A percentile compares a stretch with the other conserved stretches of the same genome.
These are phyloP conservation scores for Ascaphus truei DNA, from an alignment of 2,113 vertebrate species.

Conservation along the genomic window DNA sequence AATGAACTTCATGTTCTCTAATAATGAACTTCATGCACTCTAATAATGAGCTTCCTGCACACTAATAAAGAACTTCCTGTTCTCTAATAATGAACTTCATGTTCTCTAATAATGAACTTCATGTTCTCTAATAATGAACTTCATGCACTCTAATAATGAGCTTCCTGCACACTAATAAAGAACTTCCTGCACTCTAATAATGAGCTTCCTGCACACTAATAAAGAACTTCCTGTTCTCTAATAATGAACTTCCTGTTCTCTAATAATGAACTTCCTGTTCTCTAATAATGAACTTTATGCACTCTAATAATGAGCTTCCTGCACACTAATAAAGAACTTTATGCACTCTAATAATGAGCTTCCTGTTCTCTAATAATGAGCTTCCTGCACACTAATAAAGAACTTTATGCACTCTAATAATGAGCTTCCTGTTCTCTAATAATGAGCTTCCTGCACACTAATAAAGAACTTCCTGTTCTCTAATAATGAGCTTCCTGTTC, in stretches of 20 bases:
- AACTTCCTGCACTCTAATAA: neutral
- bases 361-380: neutral
- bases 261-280: neutral
- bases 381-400: no score
- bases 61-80: slow-evolving; percentile 12
- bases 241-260: neutral
- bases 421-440: neutral
- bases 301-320: neutral
- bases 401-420: neutral
- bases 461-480: slow-evolving; percentile 8
- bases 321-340: neutral
- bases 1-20: neutral
- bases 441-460: neutral
- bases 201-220: neutral
- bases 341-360: neutral
- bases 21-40: neutral
- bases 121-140: neutral
- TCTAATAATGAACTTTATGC: neutral
- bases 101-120: neutral
- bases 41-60: neutral
- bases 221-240: neutral
- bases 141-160: neutral
- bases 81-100: neutral
- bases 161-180: neutral
- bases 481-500: neutral